Evolutionary conservation across 2,888 invertebrate genomes (phyloP).

Genomic region (Capitulum mitella): DNA sequence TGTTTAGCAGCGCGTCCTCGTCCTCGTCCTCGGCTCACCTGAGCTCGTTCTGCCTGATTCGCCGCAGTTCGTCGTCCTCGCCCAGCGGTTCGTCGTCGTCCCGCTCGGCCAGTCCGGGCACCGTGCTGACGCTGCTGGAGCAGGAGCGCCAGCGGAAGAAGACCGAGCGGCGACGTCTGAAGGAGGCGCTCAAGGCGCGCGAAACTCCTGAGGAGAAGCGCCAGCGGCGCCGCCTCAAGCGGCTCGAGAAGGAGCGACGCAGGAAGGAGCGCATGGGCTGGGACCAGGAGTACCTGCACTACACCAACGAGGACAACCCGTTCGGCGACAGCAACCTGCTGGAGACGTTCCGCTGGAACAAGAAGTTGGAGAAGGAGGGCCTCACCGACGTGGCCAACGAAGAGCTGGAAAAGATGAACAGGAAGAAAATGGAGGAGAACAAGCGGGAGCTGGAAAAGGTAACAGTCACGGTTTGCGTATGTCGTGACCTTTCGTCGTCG

Average conservation of each 20-base stretch:
- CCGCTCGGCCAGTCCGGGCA: background rate
- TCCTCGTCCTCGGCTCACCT: too few relatives aligned
- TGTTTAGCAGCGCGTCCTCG: too few relatives aligned
- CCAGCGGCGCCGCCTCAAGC: slow-evolving; percentile 73
- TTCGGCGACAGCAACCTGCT: slow-evolving; percentile 94
- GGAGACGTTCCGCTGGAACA: slow-evolving; percentile 92
- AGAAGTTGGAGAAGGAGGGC: slow-evolving; percentile 92
- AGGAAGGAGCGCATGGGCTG: slow-evolving; percentile 91
- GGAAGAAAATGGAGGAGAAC: slow-evolving; percentile 84
- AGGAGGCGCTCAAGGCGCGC: slow-evolving; percentile 62
- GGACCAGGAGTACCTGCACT: slow-evolving; percentile 94
- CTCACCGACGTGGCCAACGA: slow-evolving; percentile 65
- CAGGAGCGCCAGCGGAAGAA: slow-evolving; percentile 59
- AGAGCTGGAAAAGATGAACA: slow-evolving; percentile 71
- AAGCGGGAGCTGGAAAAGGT: slow-evolving; percentile 85
- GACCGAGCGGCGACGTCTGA: slow-evolving; percentile 59
- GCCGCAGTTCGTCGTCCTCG: background rate
- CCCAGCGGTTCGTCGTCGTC: background rate
- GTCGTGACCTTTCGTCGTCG: too few relatives aligned
- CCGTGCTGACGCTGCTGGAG: slow-evolving; percentile 47
- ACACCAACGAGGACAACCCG: slow-evolving; percentile 96
- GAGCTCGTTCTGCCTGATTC: too few relatives aligned
- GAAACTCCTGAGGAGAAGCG: slow-evolving; percentile 95
- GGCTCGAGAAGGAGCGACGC: slow-evolving; percentile 75
- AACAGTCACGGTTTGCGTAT: too few relatives aligned